Evolutionary conservation across 2,888 invertebrate genomes (phyloP).

Genomic region (Laothoe populi): DNA sequence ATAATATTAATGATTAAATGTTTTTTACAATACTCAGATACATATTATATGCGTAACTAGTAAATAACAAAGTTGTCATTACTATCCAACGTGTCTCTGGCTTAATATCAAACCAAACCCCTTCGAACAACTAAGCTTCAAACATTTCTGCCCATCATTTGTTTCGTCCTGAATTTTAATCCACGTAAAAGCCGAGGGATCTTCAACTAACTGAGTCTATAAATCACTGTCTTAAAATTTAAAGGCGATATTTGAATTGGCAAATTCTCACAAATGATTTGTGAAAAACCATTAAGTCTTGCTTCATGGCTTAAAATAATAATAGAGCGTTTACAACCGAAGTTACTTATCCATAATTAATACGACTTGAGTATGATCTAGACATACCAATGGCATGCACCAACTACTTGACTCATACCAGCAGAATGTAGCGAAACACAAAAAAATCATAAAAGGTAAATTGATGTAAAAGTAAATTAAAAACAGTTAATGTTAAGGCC

Average conservation of each 20-base stretch:
- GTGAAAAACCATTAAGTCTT: not conserved
- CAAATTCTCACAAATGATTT: not conserved
- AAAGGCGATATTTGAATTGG: not conserved
- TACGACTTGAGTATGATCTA: not conserved
- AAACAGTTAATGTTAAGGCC: not conserved
- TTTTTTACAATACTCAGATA: no score
- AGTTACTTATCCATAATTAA: no score
- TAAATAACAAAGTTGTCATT: no score
- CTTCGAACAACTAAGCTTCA: not conserved
- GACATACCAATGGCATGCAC: no score
- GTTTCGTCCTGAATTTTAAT: conserved; percentile 18
- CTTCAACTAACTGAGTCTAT: not conserved
- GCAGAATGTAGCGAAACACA: no score
- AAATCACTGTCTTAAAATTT: conserved; percentile 16
- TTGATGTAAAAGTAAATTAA: not conserved
- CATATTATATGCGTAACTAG: no score
- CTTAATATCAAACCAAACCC: not conserved
- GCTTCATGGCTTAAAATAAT: not conserved
- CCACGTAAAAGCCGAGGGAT: conserved; percentile 9
- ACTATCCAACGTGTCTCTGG: not conserved
- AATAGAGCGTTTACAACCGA: no score
- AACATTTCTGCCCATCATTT: conserved; percentile 3
- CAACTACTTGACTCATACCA: no score
- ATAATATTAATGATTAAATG: no score
- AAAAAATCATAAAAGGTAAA: not conserved